Base-by-base conservation (phyloP, 1,140 invertebrate species). In the Papilio aristodemus region DNA sequence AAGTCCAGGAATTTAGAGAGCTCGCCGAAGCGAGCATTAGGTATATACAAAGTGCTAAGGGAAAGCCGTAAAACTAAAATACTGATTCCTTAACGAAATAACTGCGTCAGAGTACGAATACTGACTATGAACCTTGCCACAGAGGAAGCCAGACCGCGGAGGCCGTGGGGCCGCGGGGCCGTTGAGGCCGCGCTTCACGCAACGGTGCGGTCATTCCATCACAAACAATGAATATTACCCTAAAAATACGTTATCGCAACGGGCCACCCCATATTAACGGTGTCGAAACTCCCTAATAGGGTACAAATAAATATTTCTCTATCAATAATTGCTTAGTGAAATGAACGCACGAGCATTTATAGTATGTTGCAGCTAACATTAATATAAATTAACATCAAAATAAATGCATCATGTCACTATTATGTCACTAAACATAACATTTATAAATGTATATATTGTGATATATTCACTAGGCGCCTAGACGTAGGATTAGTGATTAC, bases 341-440 rank as follows among this genome's bases (percentile, higher is more conserved):
- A 81, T 75, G 76, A 77, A 89, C 77, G 83, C 85, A 87, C 86
- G 86, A 88, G 89, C 87, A 91, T 89, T 91, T 88, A 87, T 87
- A 78, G 72, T 88, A 85, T 87, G 82, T 89, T 89, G 83, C 87
- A 86, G 87, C 86, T 91, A 91, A 82, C 81, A 88, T 87, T 91
- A 91, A 82, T 82, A 88, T 86, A 89, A 89, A 89, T 87, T 89
- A 91, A 88, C 86, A 90, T 89, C 85, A 75, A 90, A 86, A 90
- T 91, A 91, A 91, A 91, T 91, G 89, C 89, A 91, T 90, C 87
- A 89, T 87, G 87, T 90, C 89, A 91, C 89, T 88, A 88, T 85
- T 84, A 89, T 89, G 87, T 90, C 85, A 81, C 81, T 72, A 78
- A 87, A 87, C 83, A 82, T 87, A 87, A 89, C 80, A 78, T 85